Evolutionary conservation across 2,888 invertebrate genomes (phyloP).

Genomic region (Taphrorychus bicolor): DNA sequence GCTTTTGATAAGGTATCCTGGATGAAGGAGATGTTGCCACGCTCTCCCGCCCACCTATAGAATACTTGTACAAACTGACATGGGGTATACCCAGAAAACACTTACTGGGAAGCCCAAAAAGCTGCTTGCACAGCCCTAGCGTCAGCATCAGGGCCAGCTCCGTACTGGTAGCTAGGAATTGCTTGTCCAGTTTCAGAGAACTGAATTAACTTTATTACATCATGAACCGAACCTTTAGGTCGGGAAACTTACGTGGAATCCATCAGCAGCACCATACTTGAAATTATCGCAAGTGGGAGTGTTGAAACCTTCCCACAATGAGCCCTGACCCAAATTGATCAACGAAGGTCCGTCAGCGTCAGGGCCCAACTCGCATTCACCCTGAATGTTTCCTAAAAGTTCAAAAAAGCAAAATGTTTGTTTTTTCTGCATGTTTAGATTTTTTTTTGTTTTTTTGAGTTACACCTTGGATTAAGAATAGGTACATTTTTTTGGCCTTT

Average conservation of each 20-base stretch:
- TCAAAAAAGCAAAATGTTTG: no score
- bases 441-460: no score
- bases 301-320: slow-evolving; percentile 41
- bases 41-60: slow-evolving; percentile 40
- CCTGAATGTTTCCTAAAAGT: slow-evolving; percentile 26
- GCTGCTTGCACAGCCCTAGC: slow-evolving; percentile 46
- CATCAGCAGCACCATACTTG: slow-evolving; percentile 43
- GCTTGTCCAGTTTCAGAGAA: slow-evolving; percentile 11
- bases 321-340: slow-evolving; percentile 44
- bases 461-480: no score
- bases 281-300: slow-evolving; percentile 46
- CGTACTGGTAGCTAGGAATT: slow-evolving; percentile 28
- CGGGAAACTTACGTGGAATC: slow-evolving; percentile 37
- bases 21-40: slow-evolving; percentile 30
- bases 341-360: slow-evolving; percentile 42
- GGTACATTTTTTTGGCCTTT: no score
- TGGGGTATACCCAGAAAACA: neutral
- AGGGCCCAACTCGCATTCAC: slow-evolving; percentile 43
- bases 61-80: neutral
- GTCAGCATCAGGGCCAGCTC: slow-evolving; percentile 46
- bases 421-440: no score
- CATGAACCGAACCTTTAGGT: no score
- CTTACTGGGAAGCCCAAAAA: slow-evolving; percentile 45
- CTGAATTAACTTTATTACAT: neutral
- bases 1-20: slow-evolving; percentile 41